Evolutionary conservation across 2,113 vertebrate species (phyloP).

Genomic region (Neotoma lepida): DNA sequence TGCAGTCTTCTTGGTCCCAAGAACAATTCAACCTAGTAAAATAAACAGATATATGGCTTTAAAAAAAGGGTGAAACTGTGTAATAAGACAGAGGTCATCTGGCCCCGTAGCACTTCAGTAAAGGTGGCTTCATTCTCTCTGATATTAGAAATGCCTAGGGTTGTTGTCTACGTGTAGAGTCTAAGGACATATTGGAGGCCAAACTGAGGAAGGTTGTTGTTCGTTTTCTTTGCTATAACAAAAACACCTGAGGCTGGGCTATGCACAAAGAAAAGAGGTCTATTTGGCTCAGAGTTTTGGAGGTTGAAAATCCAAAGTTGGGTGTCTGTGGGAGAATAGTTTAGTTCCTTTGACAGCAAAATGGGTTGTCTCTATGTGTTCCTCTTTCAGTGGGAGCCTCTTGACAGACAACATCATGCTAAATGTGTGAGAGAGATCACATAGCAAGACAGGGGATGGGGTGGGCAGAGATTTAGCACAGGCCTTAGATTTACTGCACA

Average conservation of each 20-base stretch:
- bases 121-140: neutral
- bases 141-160: neutral
- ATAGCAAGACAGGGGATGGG: neutral
- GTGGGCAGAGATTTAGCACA: neutral
- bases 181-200: neutral
- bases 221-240: slow-evolving; percentile 14
- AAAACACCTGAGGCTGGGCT: neutral
- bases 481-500: neutral
- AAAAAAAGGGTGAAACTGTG: neutral
- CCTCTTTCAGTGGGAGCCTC: neutral
- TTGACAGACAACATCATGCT: neutral
- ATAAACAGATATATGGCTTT: neutral
- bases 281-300: neutral
- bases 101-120: neutral
- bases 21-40: neutral
- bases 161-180: neutral
- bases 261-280: neutral
- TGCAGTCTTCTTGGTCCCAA: neutral
- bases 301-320: neutral
- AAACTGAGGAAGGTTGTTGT: neutral
- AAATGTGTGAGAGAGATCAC: neutral
- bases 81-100: neutral
- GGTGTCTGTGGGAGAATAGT: neutral
- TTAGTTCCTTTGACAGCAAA: neutral
- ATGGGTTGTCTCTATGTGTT: neutral